These are phyloP conservation scores for Lasiommata megera DNA, from an alignment of 2,888 invertebrate genomes.

Conservation along the genomic window DNA sequence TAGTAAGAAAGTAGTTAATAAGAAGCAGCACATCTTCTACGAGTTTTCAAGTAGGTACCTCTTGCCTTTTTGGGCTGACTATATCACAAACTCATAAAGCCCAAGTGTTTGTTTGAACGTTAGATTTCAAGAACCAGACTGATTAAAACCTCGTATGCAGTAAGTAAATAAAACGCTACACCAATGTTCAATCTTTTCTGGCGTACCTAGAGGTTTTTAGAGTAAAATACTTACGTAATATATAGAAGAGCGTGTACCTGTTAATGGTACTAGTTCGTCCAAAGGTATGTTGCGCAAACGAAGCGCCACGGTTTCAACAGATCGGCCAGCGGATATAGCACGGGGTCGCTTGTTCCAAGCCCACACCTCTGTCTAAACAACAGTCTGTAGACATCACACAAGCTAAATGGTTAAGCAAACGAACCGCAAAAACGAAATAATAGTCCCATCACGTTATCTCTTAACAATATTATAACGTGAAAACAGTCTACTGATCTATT, in stretches of 20 bases:
- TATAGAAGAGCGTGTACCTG: background rate
- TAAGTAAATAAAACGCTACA: no score
- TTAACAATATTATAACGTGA: conserved; percentile 41
- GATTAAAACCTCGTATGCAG: no score
- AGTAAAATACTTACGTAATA: background rate
- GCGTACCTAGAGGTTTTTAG: background rate
- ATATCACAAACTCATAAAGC: no score
- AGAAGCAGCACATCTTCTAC: no score
- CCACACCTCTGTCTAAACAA: conserved; percentile 69
- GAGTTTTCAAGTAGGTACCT: no score
- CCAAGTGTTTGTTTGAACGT: no score
- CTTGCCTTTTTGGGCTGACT: no score
- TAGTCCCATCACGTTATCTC: conserved; percentile 48
- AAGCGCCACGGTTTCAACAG: conserved; percentile 59
- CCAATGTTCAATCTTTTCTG: background rate
- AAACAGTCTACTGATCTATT: conserved; percentile 29
- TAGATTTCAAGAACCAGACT: no score
- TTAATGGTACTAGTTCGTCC: conserved; percentile 39
- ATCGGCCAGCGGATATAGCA: conserved; percentile 66
- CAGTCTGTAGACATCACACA: conserved; percentile 51
- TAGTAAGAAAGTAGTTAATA: no score
- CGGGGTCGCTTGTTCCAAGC: conserved; percentile 72
- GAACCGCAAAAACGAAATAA: conserved; percentile 48
- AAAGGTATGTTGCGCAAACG: conserved; percentile 67
- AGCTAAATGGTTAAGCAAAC: conserved; percentile 67